These are phyloP conservation scores for Syrmaticus mikado DNA, from an alignment of 2,113 vertebrate genomes.

Conservation along the genomic window DNA sequence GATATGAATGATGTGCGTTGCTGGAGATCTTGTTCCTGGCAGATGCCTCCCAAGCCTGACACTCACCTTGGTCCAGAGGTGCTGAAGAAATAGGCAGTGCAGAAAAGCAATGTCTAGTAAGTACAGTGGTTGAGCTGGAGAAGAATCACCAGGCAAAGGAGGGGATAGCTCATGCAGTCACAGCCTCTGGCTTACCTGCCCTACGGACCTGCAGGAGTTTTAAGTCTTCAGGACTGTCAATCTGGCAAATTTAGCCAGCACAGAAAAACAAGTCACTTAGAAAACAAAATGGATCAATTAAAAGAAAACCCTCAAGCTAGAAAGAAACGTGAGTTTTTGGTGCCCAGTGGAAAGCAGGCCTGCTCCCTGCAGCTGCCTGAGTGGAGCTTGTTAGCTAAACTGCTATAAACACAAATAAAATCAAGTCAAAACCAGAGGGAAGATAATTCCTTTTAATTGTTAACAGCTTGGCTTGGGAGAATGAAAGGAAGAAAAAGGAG, in stretches of 20 bases:
- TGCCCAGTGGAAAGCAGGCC: slow-evolving; percentile 13
- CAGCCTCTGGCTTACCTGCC: neutral
- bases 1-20: neutral
- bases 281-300: slow-evolving; percentile 32
- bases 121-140: neutral
- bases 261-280: neutral
- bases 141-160: neutral
- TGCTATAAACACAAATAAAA: slow-evolving; percentile 67
- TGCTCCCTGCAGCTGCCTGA: slow-evolving; percentile 49
- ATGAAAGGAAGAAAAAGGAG: slow-evolving; percentile 25
- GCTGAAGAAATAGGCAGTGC: neutral
- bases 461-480: slow-evolving; percentile 44
- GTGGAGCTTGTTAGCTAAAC: slow-evolving; percentile 39
- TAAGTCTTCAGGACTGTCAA: neutral
- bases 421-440: slow-evolving; percentile 59
- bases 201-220: neutral
- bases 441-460: slow-evolving; percentile 68
- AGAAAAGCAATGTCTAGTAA: neutral
- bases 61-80: neutral
- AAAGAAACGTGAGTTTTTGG: neutral
- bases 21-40: neutral
- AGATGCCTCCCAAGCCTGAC: neutral
- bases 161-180: neutral
- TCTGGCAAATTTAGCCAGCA: slow-evolving; percentile 5
- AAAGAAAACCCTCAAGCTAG: neutral